These are phyloP conservation scores for Scrobipalpa costella DNA, from an alignment of 2,888 invertebrate genomes.

Conservation along the genomic window DNA sequence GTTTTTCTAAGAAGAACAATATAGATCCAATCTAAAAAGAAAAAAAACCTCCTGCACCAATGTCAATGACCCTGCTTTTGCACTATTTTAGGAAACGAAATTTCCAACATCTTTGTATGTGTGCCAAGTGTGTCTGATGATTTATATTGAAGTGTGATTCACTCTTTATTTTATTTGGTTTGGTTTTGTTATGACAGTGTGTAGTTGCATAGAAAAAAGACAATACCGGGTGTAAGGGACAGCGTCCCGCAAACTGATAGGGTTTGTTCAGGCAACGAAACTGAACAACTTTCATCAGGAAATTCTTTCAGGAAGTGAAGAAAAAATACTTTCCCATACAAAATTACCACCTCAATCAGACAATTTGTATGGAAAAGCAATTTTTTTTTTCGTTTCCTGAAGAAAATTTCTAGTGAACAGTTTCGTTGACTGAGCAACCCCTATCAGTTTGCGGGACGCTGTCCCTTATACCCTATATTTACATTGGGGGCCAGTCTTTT, in stretches of 20 bases:
- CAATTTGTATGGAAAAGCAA: no score
- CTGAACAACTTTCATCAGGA: no score
- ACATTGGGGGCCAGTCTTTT: neutral
- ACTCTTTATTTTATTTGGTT: neutral
- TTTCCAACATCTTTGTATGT: slow-evolving; percentile 14
- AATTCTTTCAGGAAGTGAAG: no score
- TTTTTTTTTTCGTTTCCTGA: no score
- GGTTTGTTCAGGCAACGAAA: no score
- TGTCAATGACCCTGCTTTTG: slow-evolving; percentile 7
- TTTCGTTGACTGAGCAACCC: no score
- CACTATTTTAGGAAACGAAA: slow-evolving; percentile 19
- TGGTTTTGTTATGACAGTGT: neutral
- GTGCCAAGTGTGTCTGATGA: slow-evolving; percentile 22
- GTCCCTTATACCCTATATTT: neutral
- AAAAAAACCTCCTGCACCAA: neutral
- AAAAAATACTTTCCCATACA: no score
- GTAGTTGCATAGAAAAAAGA: neutral
- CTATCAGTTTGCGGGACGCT: no score
- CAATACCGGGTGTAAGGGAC: no score
- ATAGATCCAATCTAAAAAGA: neutral
- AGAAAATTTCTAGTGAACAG: no score
- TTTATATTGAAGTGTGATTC: slow-evolving; percentile 20
- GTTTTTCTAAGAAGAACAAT: neutral
- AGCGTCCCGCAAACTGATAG: no score
- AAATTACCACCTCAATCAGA: no score